phyloP scores from a whole-genome alignment of 2,113 vertebrate genomes.

The Brachyistius frenatus region DNA sequence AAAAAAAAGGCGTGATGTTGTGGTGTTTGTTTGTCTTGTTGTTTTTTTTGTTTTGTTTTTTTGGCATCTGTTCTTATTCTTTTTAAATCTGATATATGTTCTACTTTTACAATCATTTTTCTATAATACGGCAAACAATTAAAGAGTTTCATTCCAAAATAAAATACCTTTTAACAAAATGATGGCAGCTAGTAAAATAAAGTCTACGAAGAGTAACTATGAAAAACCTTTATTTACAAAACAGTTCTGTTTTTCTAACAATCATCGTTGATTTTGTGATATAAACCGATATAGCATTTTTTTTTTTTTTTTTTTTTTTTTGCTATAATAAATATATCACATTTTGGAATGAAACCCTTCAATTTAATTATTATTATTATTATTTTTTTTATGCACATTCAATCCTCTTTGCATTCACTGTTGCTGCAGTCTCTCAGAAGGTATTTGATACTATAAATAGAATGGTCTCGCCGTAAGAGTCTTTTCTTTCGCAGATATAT shows the following conservation, averaged over 20 bases:
- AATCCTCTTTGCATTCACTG: constrained; percentile 64
- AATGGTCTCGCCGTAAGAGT: constrained; percentile 50
- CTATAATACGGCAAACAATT: constrained; percentile 63
- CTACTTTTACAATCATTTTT: constrained; percentile 80
- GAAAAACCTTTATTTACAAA: constrained; percentile 66
- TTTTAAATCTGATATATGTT: constrained; percentile 65
- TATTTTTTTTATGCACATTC: constrained; percentile 73
- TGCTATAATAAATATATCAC: constrained; percentile 41
- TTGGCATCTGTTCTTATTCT: constrained; percentile 77
- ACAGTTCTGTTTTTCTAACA: constrained; percentile 30
- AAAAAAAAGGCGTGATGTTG: constrained; percentile 75
- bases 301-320: constrained; percentile 16
- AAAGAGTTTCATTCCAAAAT: constrained; percentile 79
- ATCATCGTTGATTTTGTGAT: constrained; percentile 32
- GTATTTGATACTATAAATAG: constrained; percentile 59
- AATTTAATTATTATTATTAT: constrained; percentile 3
- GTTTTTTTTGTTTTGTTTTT: constrained; percentile 57
- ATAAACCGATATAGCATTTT: constrained; percentile 35
- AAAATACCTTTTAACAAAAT: constrained; percentile 58
- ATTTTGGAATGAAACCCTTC: constrained; percentile 80
- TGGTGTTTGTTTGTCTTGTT: no score
- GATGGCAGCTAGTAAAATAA: constrained; percentile 72
- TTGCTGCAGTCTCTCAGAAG: constrained; percentile 57
- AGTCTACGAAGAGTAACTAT: constrained; percentile 44
- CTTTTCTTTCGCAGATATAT: constrained; percentile 67